Evolutionary conservation across 2,888 invertebrate genomes (phyloP).

Genomic region (Drosophila imparisetae): DNA sequence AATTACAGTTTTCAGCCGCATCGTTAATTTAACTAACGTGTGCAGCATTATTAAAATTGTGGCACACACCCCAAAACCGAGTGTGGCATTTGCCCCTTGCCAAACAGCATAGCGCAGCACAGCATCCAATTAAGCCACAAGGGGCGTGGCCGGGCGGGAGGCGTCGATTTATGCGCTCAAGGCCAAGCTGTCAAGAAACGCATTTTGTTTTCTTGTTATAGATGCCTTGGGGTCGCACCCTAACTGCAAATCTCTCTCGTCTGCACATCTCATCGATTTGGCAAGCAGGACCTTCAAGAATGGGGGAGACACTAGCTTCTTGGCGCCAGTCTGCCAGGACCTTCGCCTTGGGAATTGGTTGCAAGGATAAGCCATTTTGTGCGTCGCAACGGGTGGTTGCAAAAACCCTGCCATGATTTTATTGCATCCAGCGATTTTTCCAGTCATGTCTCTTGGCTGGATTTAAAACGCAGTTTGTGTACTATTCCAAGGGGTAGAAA

Average conservation of each 20-base stretch:
- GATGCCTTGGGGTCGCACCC: conserved; percentile 58
- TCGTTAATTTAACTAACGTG: conserved; percentile 66
- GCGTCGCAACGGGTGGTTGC: conserved; percentile 62
- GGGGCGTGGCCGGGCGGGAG: conserved; percentile 14
- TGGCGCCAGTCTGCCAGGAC: conserved; percentile 45
- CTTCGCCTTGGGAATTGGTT: conserved; percentile 40
- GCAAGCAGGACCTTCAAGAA: conserved; percentile 33
- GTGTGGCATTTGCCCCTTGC: conserved; percentile 18
- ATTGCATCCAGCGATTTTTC: conserved; percentile 58
- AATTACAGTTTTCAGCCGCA: conserved; percentile 39
- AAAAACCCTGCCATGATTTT: conserved; percentile 48
- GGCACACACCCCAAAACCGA: conserved; percentile 38
- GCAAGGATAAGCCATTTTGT: conserved; percentile 19
- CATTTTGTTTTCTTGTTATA: conserved; percentile 21
- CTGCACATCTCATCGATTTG: conserved; percentile 60
- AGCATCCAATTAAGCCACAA: conserved; percentile 49
- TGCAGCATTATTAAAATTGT: conserved; percentile 60
- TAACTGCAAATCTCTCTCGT: conserved; percentile 35
- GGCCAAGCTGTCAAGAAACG: conserved; percentile 60
- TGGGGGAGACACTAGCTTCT: conserved; percentile 3
- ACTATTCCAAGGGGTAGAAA: conserved; percentile 25
- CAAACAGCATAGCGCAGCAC: conserved; percentile 4
- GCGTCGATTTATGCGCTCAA: conserved; percentile 57
- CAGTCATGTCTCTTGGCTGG: conserved; percentile 12
- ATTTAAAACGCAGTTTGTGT: conserved; percentile 32